Conservation (phyloP, 2,797 vertebrate genomes). For the Cuculus canorus region DNA sequence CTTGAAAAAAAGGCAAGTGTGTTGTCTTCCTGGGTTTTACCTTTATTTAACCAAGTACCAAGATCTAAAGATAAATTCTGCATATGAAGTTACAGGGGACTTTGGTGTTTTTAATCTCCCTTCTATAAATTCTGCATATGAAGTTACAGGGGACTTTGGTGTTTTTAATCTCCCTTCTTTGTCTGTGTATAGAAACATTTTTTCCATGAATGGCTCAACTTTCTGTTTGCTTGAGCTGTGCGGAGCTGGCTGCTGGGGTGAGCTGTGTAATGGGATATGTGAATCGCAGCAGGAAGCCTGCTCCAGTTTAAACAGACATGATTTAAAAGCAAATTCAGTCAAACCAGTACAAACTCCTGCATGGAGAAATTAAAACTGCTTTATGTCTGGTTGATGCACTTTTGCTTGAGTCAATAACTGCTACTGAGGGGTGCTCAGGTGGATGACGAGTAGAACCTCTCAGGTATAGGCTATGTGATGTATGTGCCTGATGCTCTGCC, state of each 20-base stretch:
- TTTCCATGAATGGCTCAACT: conserved; percentile 34
- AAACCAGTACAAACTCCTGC: neutral
- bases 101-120: neutral
- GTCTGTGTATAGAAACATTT: neutral
- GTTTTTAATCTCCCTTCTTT: neutral
- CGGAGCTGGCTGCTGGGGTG: conserved; percentile 38
- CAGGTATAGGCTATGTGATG: neutral
- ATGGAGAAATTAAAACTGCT: neutral
- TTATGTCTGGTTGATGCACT: neutral
- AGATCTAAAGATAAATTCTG: neutral
- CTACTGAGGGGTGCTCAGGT: neutral
- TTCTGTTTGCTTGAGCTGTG: neutral
- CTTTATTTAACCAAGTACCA: neutral
- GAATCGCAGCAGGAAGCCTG: conserved; percentile 10
- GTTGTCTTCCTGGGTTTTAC: neutral
- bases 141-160: neutral
- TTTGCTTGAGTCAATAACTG: neutral
- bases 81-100: neutral
- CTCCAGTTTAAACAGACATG: conserved; percentile 24
- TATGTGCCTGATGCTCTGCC: neutral
- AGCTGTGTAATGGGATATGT: conserved; percentile 56
- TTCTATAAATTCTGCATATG: too few species aligned
- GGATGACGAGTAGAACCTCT: neutral
- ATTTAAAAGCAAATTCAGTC: neutral
- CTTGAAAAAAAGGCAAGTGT: neutral